Evolutionary conservation across 2,113 vertebrate species (phyloP).

Genomic region (Cheirogaleus medius): DNA sequence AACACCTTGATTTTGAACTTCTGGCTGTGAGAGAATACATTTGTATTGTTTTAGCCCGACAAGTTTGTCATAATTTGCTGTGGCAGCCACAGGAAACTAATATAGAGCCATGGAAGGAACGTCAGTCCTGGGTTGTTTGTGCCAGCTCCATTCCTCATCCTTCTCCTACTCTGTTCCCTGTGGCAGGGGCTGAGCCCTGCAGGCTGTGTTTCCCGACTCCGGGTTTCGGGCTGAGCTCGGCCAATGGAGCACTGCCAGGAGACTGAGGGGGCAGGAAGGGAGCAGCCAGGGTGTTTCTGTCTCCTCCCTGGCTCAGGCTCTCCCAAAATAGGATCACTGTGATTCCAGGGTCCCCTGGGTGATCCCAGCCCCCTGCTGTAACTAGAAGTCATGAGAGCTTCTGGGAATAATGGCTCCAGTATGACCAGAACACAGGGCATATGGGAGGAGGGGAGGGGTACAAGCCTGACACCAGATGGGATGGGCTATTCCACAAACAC

Average conservation of each 20-base stretch:
- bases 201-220: neutral
- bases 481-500: no score
- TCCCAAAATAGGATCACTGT: neutral
- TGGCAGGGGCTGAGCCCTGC: neutral
- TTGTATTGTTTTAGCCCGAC: neutral
- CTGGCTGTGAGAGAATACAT: neutral
- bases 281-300: neutral
- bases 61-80: neutral
- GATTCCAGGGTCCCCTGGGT: neutral
- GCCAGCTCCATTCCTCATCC: neutral
- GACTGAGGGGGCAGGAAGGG: neutral
- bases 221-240: neutral
- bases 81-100: neutral
- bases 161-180: neutral
- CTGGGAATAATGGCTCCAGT: neutral
- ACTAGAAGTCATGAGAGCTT: neutral
- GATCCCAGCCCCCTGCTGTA: neutral
- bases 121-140: neutral
- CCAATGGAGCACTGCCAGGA: neutral
- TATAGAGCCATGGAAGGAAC: neutral
- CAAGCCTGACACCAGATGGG: neutral
- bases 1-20: neutral
- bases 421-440: neutral
- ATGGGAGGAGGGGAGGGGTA: rapidly evolving
- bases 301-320: neutral